Percentiles rank a stretch among this genome's conserved stretches.
These are phyloP conservation scores for Pitangus sulphuratus DNA, from an alignment of 2,797 vertebrate genomes.

Conservation along the genomic window DNA sequence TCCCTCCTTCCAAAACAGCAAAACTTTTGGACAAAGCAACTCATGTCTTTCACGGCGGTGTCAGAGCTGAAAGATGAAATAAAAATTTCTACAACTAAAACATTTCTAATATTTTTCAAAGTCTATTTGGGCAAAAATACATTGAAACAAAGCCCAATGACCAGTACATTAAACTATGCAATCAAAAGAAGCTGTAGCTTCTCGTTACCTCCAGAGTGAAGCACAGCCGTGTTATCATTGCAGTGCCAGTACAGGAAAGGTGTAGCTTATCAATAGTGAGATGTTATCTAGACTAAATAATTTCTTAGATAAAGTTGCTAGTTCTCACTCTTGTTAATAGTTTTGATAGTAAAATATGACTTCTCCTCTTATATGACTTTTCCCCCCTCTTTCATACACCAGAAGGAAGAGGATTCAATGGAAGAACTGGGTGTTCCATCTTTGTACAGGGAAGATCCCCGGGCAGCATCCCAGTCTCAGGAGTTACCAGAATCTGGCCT, in stretches of 20 bases:
- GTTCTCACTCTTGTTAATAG: background rate
- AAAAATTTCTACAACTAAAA: background rate
- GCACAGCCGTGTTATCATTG: background rate
- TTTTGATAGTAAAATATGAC: background rate
- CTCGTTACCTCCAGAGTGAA: background rate
- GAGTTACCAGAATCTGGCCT: background rate
- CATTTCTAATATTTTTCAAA: background rate
- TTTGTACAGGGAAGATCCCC: background rate
- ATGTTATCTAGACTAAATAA: background rate
- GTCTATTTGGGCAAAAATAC: background rate
- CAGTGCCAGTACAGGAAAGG: background rate
- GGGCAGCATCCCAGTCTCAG: background rate
- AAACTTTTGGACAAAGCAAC: background rate
- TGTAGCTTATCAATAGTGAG: background rate
- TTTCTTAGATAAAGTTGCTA: background rate
- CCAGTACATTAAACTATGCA: background rate
- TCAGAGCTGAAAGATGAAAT: background rate
- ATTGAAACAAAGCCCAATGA: background rate
- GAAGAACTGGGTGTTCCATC: background rate
- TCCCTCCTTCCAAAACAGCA: background rate
- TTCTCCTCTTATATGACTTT: background rate
- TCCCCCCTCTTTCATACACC: background rate
- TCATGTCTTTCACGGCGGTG: background rate
- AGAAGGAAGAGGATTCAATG: background rate
- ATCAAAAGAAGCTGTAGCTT: background rate